A percentile compares a stretch with the other conserved stretches of the same genome.
These are phyloP conservation scores for Calyptommatus sinebrachiatus DNA, from an alignment of 2,113 vertebrate species.

Conservation along the genomic window DNA sequence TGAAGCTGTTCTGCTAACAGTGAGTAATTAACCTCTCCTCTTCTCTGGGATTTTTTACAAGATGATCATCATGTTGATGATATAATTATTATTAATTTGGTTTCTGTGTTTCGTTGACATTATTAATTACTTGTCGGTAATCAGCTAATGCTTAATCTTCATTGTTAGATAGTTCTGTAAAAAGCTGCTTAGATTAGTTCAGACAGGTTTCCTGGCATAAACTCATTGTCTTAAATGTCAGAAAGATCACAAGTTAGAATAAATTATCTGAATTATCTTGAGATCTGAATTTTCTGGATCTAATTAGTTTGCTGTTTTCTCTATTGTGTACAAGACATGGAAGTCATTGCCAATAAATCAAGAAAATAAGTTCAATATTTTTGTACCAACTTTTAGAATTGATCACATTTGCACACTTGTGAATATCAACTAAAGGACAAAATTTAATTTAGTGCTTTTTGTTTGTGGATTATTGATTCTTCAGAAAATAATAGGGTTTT, in stretches of 20 bases:
- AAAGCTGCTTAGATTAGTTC: conserved; percentile 63
- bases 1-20: conserved; percentile 75
- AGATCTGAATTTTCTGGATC: conserved; percentile 61
- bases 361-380: conserved; percentile 57
- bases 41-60: conserved; percentile 79
- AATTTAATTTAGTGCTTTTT: conserved; percentile 54
- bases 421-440: conserved; percentile 62
- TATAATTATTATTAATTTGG: conserved; percentile 88
- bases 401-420: conserved; percentile 62
- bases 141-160: conserved; percentile 86
- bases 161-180: conserved; percentile 71
- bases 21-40: conserved; percentile 87
- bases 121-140: conserved; percentile 89
- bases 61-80: conserved; percentile 78
- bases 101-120: conserved; percentile 80
- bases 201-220: conserved; percentile 48
- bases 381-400: conserved; percentile 70
- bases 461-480: conserved; percentile 44
- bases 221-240: conserved; percentile 56
- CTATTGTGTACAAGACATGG: conserved; percentile 61
- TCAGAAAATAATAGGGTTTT: conserved; percentile 16
- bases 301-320: conserved; percentile 74
- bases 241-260: conserved; percentile 65
- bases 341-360: conserved; percentile 72
- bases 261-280: conserved; percentile 69